Evolutionary conservation across 2,888 invertebrate genomes (phyloP).

Genomic region (Microplitis deprimator): DNA sequence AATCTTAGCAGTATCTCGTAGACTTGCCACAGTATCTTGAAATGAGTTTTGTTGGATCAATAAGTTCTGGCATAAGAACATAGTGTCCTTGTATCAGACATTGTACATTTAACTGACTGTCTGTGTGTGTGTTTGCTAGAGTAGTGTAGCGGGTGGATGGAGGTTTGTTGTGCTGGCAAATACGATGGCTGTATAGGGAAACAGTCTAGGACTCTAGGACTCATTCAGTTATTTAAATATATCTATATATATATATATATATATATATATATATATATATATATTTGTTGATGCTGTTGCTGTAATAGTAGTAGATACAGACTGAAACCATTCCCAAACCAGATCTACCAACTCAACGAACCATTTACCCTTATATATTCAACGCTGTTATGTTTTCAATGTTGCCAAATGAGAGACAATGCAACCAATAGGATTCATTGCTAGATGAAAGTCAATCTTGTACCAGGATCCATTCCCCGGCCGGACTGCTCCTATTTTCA

Average conservation of each 20-base stretch:
- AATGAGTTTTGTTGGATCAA: conserved; percentile 73
- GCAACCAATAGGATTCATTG: neutral
- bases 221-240: conserved; percentile 1
- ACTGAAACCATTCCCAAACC: neutral
- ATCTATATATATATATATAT: neutral
- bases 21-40: conserved; percentile 73
- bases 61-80: conserved; percentile 73
- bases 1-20: conserved; percentile 70
- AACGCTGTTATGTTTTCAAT: neutral
- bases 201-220: neutral
- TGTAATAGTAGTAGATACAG: neutral
- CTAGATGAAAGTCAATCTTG: neutral
- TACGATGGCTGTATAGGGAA: neutral
- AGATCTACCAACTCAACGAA: neutral
- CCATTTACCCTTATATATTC: neutral
- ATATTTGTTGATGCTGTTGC: neutral
- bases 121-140: conserved; percentile 71
- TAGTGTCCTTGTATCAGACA: conserved; percentile 56
- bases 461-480: too few species aligned
- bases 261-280: neutral
- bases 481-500: neutral
- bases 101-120: conserved; percentile 52
- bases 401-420: neutral
- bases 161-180: neutral
- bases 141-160: conserved; percentile 66